Conservation (phyloP, 2,113 vertebrate genomes). For the Caretta caretta region DNA sequence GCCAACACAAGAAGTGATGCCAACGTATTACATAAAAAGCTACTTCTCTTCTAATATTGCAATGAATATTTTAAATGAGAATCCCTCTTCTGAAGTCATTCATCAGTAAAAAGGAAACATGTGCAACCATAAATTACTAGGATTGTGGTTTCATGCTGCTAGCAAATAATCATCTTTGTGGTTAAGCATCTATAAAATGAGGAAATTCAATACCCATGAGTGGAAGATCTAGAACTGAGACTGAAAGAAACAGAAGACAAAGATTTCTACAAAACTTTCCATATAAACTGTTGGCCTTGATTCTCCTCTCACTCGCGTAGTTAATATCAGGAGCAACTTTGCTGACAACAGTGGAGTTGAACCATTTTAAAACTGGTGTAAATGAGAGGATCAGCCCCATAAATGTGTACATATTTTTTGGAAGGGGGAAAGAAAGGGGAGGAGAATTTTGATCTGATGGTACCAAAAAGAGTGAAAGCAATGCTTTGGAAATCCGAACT, state of each 20-base stretch:
- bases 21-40: not conserved
- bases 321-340: not conserved
- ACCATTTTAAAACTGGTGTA: accelerated
- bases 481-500: not conserved
- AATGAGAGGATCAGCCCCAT: not conserved
- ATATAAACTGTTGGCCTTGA: not conserved
- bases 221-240: not conserved
- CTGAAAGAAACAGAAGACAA: not conserved
- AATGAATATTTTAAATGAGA: not conserved
- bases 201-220: not conserved
- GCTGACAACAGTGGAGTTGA: accelerated
- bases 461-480: not conserved
- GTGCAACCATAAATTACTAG: not conserved
- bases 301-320: not conserved
- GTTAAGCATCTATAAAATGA: not conserved
- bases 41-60: not conserved
- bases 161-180: not conserved
- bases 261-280: not conserved
- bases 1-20: not conserved
- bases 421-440: not conserved
- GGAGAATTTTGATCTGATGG: not conserved
- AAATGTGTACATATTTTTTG: not conserved
- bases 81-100: not conserved
- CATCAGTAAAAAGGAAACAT: not conserved
- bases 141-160: not conserved